Base-by-base conservation (phyloP, 1,140 invertebrate species). In the Drosophila oshimai region DNA sequence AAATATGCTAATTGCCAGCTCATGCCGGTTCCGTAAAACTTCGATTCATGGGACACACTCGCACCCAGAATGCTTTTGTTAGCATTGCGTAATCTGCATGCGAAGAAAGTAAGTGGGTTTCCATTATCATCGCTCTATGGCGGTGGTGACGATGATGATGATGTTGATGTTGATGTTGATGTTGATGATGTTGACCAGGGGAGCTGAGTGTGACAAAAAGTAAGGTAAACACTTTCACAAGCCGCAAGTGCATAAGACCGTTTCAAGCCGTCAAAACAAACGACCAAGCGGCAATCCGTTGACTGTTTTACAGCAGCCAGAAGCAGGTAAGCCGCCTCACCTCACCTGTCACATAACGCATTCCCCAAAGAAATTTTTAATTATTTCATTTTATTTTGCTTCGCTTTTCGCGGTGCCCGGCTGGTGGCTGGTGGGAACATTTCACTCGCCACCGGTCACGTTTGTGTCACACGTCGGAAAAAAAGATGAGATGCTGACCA, bases 1-100 rank as follows among this genome's bases (percentile, higher is more conserved):
- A 76, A 86, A 86, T 86, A 86, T 86, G 80, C 77, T 86, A 86
- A 86, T 87, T 64, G 74, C 33, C 65, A 46, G 62, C 68, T 76
- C 80, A 87, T 39, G 72, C 68, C 62, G 53, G 36, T 20, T 49
- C 17, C 33, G 41, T 18, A 36, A 24, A 28, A 13, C 7, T 7
- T 61, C 9, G 39, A 12, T 15, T 13, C 18, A 12, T 36, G 3
- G 12, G 42, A 51, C 53, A 46, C 50, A 62, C 57, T 58, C 34
- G 34, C 22, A 50, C 54, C 74, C 65, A 86, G 81, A 87, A 86
- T 86, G 65, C 31, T 29, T 47, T 65, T 37, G 51, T 39, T 37
- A 28, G 50, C 15, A 64, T 84, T 84, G 78, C 71, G 71, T 44
- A 84, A 84, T 84, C 60, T 54, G 58, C 17, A 33, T 26, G 61